Base-by-base conservation (phyloP, 1,140 invertebrate genomes). In the Bombus soroeensis region DNA sequence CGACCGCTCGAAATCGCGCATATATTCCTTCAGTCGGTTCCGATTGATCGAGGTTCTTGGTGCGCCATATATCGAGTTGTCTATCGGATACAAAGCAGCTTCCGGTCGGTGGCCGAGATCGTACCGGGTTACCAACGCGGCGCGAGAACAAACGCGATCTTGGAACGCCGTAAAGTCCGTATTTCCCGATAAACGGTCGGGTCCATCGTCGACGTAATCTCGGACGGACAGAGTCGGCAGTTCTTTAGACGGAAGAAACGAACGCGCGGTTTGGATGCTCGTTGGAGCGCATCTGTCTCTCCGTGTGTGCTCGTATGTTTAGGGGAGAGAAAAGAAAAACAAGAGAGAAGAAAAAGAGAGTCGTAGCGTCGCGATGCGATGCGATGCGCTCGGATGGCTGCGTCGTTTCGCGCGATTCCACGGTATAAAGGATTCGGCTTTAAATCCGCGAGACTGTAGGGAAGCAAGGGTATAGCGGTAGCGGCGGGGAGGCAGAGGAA, bases 381-480 rank as follows among this genome's bases (percentile, higher is more conserved):
- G 73, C 78, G 47, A 53, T 64, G 84, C 76, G 71, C 66, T 68
- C 53, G 83, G 70, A 80, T 80, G 47, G 83, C 41, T 85, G 76
- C 32, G 64, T 53, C 64, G 84, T 76, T 76, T 74, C 71, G 72
- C 64, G 68, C 83, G 87, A 89, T 89, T 89, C 86, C 64, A 83
- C 66, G 80, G 34, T 87, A 89, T 76, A 82, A 90, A 89, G 59
- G 78, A 89, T 89, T 89, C 88, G 37, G 78, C 57, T 90, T 89
- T 79, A 89, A 90, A 90, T 90, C 81, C 86, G 57, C 70, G 78
- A 88, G 76, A 84, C 41, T 34, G 43, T 53, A 43, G 41, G 28
- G n/a, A n/a, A 34, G 72, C 81, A n/a, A 28, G 28, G n/a, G 3
- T 25, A 59, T 25, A 39, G 25, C 5, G 53, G 76, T 53, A 34